Evolutionary conservation across 2,888 invertebrate species (phyloP), one percentile per base, ranked within the genome.

Genomic region (Cataglyphis cursor): DNA sequence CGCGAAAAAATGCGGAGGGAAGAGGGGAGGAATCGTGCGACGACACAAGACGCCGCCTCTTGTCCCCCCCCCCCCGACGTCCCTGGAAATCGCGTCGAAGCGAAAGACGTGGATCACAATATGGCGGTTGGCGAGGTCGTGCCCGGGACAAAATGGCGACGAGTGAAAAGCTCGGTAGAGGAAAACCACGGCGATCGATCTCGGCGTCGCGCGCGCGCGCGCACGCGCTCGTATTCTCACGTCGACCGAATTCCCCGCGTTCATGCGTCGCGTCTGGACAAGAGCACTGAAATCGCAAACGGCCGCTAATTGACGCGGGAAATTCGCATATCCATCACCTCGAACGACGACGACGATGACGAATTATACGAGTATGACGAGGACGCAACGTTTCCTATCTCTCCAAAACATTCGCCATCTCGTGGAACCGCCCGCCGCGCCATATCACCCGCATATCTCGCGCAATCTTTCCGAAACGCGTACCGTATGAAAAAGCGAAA

Each of bases 81-180:
- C 85, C 82, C 85, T 89, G 90, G 91, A 93, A 92, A 92, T 90
- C 90, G 88, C 87, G 86, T 24, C 76, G 81, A 65, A 85, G 31
- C 61, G n/a, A 62, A 80, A 87, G 85, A 87, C 88, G 88, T 88
- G 91, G 90, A 89, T 88, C 88, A 86, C 93, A 94, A 94, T 89
- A 94, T 94, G 94, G 94, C 94, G 91, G 94, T 90, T 90, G 82
- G 89, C 87, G 86, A 92, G 92, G 91, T 92, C 91, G 91, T 89
- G 88, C 91, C 92, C 92, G 92, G 72, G 91, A 90, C 94, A 94
- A 94, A 90, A 94, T 94, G 94, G 94, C 94, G 94, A 92, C 86
- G 76, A 73, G 80, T 83, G 86, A 83, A 89, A 90, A 90, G 88
- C 87, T 86, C 86, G 82, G 82, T 74, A 31, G 72, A 72, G 84